These are phyloP conservation scores for Aphis craccivora DNA, from an alignment of 1,140 invertebrate genomes.

Conservation along the genomic window DNA sequence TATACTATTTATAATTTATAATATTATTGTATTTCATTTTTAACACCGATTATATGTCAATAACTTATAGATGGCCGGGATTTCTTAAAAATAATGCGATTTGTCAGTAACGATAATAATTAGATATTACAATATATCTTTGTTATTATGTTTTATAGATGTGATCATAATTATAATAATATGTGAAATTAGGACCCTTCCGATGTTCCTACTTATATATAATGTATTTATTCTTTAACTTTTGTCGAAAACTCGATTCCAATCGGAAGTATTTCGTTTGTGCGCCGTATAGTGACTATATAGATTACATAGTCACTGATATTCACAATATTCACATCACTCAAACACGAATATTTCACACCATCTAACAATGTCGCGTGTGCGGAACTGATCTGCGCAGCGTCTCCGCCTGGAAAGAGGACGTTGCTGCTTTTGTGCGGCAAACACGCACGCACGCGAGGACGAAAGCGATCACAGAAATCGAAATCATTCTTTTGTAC, in stretches of 20 bases:
- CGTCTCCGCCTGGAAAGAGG: background rate
- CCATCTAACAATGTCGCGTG: background rate
- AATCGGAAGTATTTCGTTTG: background rate
- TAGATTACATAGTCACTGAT: too few relatives aligned
- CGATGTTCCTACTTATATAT: too few relatives aligned
- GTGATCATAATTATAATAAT: too few relatives aligned
- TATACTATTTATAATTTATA: background rate
- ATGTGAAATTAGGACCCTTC: background rate
- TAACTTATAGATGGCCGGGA: background rate
- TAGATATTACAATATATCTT: background rate
- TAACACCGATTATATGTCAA: background rate
- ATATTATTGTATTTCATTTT: background rate
- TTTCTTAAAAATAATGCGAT: background rate
- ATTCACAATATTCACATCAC: background rate
- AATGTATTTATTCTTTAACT: background rate
- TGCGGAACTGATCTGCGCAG: background rate
- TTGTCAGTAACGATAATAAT: background rate
- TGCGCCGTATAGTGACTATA: too few relatives aligned
- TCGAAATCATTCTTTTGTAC: background rate
- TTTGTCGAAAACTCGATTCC: background rate
- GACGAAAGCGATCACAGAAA: conserved; percentile 2
- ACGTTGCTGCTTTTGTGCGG: background rate
- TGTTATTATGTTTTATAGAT: background rate
- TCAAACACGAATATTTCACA: background rate
- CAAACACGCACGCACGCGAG: background rate